Evolutionary conservation across 2,797 vertebrate genomes (phyloP).

Genomic region (Argyrosomus regius): DNA sequence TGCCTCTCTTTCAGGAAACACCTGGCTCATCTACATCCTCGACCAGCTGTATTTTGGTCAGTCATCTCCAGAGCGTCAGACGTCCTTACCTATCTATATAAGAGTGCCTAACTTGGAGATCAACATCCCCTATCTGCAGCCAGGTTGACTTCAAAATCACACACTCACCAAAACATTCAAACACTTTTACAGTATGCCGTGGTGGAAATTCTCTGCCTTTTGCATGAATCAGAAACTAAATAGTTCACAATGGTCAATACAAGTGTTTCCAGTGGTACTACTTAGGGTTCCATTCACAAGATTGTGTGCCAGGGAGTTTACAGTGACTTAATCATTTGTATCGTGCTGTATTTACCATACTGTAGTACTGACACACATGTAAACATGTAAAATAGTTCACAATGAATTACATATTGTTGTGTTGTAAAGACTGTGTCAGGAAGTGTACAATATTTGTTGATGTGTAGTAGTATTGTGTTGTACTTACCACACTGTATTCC

Average conservation of each 20-base stretch:
- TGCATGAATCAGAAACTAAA: background rate
- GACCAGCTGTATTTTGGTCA: conserved; percentile 79
- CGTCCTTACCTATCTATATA: conserved; percentile 66
- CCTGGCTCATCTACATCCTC: conserved; percentile 79
- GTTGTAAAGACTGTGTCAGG: background rate
- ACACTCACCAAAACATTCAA: background rate
- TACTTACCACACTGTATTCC: background rate
- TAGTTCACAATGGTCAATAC: background rate
- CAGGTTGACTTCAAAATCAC: conserved; percentile 57
- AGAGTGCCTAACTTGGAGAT: conserved; percentile 78
- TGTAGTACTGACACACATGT: no score
- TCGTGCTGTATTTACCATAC: no score
- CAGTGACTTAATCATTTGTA: no score
- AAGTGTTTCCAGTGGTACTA: no score
- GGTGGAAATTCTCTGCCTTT: background rate
- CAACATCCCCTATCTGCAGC: background rate
- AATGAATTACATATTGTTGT: background rate
- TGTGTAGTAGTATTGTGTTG: background rate
- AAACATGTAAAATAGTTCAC: no score
- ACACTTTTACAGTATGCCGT: background rate
- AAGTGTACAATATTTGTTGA: background rate
- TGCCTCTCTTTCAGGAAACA: conserved; percentile 67
- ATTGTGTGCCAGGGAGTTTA: background rate
- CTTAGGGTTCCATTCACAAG: no score
- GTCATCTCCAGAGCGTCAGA: conserved; percentile 57